Evolutionary conservation across 2,113 vertebrate genomes (phyloP).

Genomic region (Hypomesus transpacificus): DNA sequence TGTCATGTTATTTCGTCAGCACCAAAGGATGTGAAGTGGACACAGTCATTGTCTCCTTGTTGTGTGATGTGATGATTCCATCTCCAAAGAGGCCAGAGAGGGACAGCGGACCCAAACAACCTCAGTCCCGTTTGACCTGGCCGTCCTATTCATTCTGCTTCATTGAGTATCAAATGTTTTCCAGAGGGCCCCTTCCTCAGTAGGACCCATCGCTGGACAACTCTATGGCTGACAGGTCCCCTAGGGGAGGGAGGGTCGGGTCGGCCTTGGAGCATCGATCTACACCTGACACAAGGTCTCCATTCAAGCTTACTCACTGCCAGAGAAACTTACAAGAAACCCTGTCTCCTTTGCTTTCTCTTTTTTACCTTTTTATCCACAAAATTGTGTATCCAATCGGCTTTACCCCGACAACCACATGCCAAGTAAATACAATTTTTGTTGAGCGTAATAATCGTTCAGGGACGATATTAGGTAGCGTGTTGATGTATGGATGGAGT

Average conservation of each 20-base stretch:
- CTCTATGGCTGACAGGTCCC: slow-evolving; percentile 34
- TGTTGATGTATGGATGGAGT: slow-evolving; percentile 41
- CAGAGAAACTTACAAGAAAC: too few relatives aligned
- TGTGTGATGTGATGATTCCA: slow-evolving; percentile 44
- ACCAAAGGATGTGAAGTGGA: slow-evolving; percentile 24
- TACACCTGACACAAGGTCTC: not conserved
- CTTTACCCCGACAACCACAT: too few relatives aligned
- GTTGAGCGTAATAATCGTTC: too few relatives aligned
- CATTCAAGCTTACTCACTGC: too few relatives aligned
- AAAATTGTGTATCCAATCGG: too few relatives aligned
- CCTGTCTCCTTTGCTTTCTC: too few relatives aligned
- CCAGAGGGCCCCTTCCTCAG: slow-evolving; percentile 4
- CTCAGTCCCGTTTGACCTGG: slow-evolving; percentile 55
- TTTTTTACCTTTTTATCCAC: too few relatives aligned
- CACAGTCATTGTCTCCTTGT: slow-evolving; percentile 42
- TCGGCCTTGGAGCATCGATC: not conserved
- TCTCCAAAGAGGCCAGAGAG: slow-evolving; percentile 31
- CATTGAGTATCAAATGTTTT: slow-evolving; percentile 56
- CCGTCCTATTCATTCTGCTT: slow-evolving; percentile 50
- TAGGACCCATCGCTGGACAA: not conserved
- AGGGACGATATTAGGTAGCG: too few relatives aligned
- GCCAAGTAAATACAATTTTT: too few relatives aligned
- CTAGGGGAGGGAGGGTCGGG: not conserved
- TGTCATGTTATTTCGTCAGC: slow-evolving; percentile 48
- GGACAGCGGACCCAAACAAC: slow-evolving; percentile 52